Evolutionary conservation across 2,888 invertebrate genomes (phyloP).

Genomic region (Pterobdella sp.): DNA sequence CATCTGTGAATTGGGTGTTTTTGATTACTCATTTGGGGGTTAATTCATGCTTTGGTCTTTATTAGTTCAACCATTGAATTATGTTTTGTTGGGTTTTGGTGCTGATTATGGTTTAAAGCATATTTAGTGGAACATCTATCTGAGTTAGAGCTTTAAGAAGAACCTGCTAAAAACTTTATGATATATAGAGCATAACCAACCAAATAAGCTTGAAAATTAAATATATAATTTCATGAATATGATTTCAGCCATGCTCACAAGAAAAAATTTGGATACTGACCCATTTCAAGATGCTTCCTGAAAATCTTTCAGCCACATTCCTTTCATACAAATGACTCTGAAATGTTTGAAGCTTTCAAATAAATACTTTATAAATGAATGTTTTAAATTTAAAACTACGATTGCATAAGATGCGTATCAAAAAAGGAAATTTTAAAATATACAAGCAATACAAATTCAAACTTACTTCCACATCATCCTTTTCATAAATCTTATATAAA

Average conservation of each 20-base stretch:
- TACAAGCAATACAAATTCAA: neutral
- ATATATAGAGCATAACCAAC: no score
- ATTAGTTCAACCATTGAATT: no score
- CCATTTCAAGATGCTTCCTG: slow-evolving; percentile 43
- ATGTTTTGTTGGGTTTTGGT: no score
- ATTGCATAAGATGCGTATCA: neutral
- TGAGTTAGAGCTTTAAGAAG: no score
- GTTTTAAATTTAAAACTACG: neutral
- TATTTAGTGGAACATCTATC: no score
- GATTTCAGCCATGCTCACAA: no score
- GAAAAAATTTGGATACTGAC: no score
- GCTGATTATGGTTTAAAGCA: no score
- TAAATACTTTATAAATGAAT: neutral
- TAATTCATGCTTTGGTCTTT: no score
- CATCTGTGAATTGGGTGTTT: neutral
- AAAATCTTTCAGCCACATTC: slow-evolving; percentile 42
- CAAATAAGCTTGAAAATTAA: no score
- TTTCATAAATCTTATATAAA: neutral
- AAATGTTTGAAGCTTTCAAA: neutral
- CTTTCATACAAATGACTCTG: slow-evolving; percentile 42
- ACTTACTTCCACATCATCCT: neutral
- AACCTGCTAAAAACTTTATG: no score
- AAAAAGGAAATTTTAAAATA: neutral
- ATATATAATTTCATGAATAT: no score
- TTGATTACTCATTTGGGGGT: slow-evolving; percentile 13